A percentile compares a stretch with the other conserved stretches of the same genome.
Conservation (phyloP, 2,797 vertebrate species). For the Catamblyrhynchus diadema region DNA sequence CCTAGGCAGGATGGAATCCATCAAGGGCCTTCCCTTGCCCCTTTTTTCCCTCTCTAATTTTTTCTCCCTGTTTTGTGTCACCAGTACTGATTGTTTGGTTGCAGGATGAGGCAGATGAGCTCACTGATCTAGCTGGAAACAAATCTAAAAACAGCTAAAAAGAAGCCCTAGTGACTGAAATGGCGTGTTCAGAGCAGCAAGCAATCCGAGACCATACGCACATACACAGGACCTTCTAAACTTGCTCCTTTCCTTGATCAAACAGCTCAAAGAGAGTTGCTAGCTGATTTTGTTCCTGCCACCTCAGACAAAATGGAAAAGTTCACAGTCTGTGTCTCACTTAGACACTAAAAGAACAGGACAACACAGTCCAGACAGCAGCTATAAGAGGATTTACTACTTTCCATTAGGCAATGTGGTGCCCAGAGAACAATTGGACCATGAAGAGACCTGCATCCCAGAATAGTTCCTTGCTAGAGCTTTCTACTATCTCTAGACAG, state of each 20-base stretch:
- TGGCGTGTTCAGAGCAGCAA: not conserved
- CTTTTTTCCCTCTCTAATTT: not conserved
- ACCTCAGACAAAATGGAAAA: not conserved
- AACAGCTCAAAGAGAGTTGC: not conserved
- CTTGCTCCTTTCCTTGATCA: not conserved
- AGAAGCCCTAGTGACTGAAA: not conserved
- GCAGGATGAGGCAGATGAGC: not conserved
- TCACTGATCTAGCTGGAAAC: not conserved
- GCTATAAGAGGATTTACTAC: conserved; percentile 2
- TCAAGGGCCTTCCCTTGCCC: not conserved
- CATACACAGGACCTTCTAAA: not conserved
- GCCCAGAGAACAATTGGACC: not conserved
- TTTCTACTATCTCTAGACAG: not conserved
- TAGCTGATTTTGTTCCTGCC: not conserved
- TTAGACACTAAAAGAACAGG: not conserved
- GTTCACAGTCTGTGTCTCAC: not conserved
- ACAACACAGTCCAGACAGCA: not conserved
- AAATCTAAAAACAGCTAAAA: not conserved
- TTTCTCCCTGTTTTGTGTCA: not conserved
- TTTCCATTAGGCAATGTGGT: not conserved
- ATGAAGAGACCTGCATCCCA: not conserved
- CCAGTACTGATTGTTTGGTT: not conserved
- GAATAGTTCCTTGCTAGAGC: not conserved
- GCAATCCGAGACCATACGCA: not conserved
- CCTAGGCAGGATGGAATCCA: not conserved